Conservation (phyloP, 2,888 invertebrate genomes). For the Drosophila putrida region DNA sequence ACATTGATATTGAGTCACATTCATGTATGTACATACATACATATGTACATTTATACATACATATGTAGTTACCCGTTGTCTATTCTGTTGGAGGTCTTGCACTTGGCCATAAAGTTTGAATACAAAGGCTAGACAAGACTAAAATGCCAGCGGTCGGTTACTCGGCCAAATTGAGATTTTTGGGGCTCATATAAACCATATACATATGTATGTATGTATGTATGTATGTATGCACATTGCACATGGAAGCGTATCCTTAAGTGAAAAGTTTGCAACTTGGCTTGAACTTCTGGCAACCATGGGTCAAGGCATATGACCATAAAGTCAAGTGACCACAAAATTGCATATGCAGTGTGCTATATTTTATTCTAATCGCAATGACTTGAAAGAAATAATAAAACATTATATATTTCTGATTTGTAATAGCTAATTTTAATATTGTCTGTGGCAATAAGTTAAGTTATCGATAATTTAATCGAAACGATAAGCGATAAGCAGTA, state of each 20-base stretch:
- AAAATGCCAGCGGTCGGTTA: constrained; percentile 13
- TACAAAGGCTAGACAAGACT: constrained; percentile 38
- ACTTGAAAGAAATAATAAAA: neutral
- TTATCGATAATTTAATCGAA: neutral
- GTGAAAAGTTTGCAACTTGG: constrained; percentile 41
- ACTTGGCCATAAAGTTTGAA: constrained; percentile 46
- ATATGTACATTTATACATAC: too few relatives aligned
- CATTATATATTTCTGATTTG: neutral
- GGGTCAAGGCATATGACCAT: constrained; percentile 44
- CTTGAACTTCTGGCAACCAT: constrained; percentile 42
- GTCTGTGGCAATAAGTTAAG: neutral
- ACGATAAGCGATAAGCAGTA: constrained; percentile 30
- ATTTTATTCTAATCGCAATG: neutral
- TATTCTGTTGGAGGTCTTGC: constrained; percentile 42
- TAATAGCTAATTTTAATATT: neutral
- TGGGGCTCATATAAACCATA: constrained; percentile 12
- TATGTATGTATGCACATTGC: neutral
- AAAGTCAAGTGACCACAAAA: constrained; percentile 46
- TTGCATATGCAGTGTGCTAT: constrained; percentile 11
- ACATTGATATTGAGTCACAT: constrained; percentile 17
- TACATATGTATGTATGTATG: neutral
- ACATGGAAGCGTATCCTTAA: constrained; percentile 3
- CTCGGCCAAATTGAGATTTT: constrained; percentile 30
- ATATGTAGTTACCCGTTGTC: constrained; percentile 27
- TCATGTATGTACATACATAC: constrained; percentile 18